A percentile compares a stretch with the other conserved stretches of the same genome.
phyloP scores from a whole-genome alignment of 2,797 vertebrate genomes.

The Molossus alvarezi region DNA sequence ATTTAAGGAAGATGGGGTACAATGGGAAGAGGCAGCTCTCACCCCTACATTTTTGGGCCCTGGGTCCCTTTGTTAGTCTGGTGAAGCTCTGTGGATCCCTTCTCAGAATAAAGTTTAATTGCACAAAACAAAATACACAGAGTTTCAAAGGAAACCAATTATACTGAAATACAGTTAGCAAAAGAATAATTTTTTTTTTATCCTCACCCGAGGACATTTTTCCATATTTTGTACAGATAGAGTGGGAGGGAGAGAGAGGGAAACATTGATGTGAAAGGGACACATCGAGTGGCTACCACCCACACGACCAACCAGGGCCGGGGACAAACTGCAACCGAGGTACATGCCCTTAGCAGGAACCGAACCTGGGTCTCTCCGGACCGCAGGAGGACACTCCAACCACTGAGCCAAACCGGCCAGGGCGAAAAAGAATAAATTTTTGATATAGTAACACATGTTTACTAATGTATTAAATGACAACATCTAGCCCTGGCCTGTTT shows the following conservation, averaged over 20 bases:
- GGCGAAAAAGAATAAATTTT: background rate
- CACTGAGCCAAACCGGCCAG: no score
- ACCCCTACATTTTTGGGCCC: background rate
- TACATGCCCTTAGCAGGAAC: no score
- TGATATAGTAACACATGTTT: background rate
- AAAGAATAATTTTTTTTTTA: background rate
- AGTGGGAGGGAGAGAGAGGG: no score
- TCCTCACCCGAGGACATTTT: no score
- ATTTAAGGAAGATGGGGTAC: background rate
- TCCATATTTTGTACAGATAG: no score
- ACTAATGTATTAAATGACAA: background rate
- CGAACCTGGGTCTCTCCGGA: no score
- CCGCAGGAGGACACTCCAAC: no score
- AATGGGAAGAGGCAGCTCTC: background rate
- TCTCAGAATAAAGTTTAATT: constrained; percentile 45
- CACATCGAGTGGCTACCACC: no score
- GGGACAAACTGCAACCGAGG: no score
- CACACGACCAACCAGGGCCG: no score
- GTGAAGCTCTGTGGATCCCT: background rate
- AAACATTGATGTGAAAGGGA: no score
- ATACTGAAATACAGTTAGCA: background rate
- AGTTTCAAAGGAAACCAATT: background rate
- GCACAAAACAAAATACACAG: background rate
- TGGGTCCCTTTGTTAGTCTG: background rate
- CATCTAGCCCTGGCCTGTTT: background rate